These are phyloP conservation scores for Eurystomus glaucurus DNA, from an alignment of 2,797 vertebrate genomes.

Conservation along the genomic window DNA sequence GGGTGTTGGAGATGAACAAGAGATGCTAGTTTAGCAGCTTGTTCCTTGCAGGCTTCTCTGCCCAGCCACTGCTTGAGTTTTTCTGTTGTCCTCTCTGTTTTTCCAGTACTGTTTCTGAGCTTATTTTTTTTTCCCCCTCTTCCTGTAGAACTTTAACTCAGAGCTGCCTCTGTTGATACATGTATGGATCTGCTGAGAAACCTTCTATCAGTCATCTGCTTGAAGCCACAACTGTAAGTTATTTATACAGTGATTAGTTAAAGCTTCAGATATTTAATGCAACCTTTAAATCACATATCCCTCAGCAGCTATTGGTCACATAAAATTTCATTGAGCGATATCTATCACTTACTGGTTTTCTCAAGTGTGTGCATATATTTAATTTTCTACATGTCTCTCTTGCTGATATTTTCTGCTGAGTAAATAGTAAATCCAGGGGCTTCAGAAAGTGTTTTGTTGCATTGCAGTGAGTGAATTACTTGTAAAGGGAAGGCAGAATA, in stretches of 20 bases:
- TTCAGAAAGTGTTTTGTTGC: constrained; percentile 18
- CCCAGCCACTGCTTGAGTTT: neutral
- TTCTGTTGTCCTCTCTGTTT: neutral
- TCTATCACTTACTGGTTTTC: constrained; percentile 58
- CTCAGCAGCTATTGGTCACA: constrained; percentile 41
- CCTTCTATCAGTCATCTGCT: neutral
- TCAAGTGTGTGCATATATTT: constrained; percentile 40
- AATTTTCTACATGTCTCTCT: constrained; percentile 40
- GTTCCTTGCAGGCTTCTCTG: neutral
- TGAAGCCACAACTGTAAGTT: neutral
- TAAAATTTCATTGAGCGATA: constrained; percentile 55
- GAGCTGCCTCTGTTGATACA: neutral
- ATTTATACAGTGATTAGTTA: constrained; percentile 68
- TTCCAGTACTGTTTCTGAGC: neutral
- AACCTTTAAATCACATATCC: constrained; percentile 52
- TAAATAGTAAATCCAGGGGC: constrained; percentile 41
- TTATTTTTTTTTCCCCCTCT: neutral
- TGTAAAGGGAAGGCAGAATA: neutral
- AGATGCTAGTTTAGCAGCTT: neutral
- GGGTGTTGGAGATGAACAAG: neutral
- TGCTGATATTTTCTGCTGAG: constrained; percentile 40
- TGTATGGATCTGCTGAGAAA: neutral
- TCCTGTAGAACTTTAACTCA: neutral
- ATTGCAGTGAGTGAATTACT: constrained; percentile 41
- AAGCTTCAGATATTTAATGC: constrained; percentile 51